Base-by-base conservation (phyloP, 2,797 vertebrate genomes). In the Staurois parvus region DNA sequence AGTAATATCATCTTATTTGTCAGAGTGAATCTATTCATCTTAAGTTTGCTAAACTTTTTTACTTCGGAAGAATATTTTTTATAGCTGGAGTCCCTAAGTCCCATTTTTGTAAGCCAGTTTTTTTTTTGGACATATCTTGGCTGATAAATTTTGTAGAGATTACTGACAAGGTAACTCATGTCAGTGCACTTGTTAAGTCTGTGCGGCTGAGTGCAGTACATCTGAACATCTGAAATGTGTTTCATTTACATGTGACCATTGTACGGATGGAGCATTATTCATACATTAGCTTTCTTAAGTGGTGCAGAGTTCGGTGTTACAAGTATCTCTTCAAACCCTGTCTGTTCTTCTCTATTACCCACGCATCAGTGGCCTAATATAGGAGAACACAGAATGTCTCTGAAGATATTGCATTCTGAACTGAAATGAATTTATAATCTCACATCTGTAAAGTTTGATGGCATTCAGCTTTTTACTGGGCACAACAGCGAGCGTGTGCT, bases 91-190 rank as follows among this genome's bases (percentile, higher is more conserved):
- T 26, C 34, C n/a, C n/a, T n/a, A n/a, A n/a, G n/a, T n/a, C n/a
- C n/a, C 48, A 6, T 75, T 79, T 75, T 89, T 76, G 82, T 64
- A n/a, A n/a, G n/a, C n/a, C n/a, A n/a, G 89, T 81, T 89, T 93
- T 92, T 77, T 85, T 87, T 90, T 70, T 92, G 89, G 88, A 91
- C 85, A 90, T 88, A 87, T 87, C 89, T 91, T 88, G 90, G 91
- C 89, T 90, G 88, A 91, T 93, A 90, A 91, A 93, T 93, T 90
- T 93, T 93, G 87, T 89, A 91, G 84, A 79, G 87, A 88, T 81
- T 72, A 81, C 88, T 93, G 89, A 91, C 87, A 92, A 90, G 87
- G 87, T 88, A 77, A 83, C 86, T 89, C 73, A 88, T 91, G 88
- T 93, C 88, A 88, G 59, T 28, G 78, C 87, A 77, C 87, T 90